Conservation (phyloP, 1,140 invertebrate genomes). For the Achatina immaculata region DNA sequence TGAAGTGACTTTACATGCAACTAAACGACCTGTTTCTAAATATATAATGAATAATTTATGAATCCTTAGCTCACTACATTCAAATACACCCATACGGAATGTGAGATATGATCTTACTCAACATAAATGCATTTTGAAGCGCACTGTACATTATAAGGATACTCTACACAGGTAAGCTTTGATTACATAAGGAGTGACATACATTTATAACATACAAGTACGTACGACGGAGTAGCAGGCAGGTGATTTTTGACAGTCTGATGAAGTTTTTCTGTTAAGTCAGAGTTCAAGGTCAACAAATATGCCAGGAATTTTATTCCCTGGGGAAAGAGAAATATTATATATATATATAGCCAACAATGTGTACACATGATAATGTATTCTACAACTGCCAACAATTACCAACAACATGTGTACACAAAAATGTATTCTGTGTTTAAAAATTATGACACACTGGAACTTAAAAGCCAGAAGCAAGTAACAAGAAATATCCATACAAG, state of each 20-base stretch:
- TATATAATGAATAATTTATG: too few species aligned
- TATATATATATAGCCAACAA: background rate
- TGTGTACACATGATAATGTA: background rate
- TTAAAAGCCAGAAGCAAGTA: background rate
- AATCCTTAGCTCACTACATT: too few species aligned
- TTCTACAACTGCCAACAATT: background rate
- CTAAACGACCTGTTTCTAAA: too few species aligned
- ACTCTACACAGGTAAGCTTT: too few species aligned
- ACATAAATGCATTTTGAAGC: too few species aligned
- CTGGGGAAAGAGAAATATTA: conserved; percentile 43
- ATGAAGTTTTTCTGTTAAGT: conserved; percentile 55
- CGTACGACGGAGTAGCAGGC: conserved; percentile 52
- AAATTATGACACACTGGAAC: background rate
- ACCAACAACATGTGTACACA: background rate
- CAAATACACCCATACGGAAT: too few species aligned
- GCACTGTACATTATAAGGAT: too few species aligned
- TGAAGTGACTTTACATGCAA: too few species aligned
- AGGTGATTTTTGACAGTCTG: conserved; percentile 60
- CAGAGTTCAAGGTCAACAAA: conserved; percentile 53
- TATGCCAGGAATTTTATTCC: conserved; percentile 58
- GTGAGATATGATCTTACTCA: too few species aligned
- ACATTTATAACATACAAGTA: too few species aligned
- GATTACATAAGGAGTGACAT: too few species aligned
- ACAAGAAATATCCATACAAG: background rate
- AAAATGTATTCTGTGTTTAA: background rate